Evolutionary conservation across 2,797 vertebrate species (phyloP), one percentile per base, ranked within the genome.

Genomic region (Dromococcyx pavoninus): DNA sequence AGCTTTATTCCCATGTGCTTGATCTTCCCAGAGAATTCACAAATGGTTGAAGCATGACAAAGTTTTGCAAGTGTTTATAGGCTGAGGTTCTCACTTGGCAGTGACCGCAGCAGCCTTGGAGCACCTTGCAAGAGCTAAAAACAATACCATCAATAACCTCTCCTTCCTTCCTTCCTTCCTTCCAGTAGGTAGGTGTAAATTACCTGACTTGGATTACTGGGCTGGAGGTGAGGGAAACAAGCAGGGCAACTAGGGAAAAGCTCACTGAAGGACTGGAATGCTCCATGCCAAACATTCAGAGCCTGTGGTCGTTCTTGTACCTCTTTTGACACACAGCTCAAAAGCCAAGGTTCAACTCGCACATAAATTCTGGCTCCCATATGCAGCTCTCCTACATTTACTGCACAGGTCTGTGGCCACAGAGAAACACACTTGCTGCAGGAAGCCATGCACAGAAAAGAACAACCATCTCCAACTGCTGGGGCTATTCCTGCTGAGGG

Each of bases 41-140:
- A 88, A 83, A 74, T 22, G 56, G 72, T 94, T 92, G 81, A 93
- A 85, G 75, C 82, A 91, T 70, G 66, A 93, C 17, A 70, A 66
- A 81, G 73, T 58, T 64, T 22, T 51, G 62, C 85, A 95, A 95
- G 89, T 95, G 87, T 86, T 95, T 60, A 82, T 88, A 72, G 62
- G 56, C 46, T 94, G 91, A 24, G 35, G 35, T 39, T 95, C 70
- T 92, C 57, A 69, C 66, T 89, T 93, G 75, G 91, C 78, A 96
- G 84, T 17, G 56, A 33, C 60, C 5, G 0, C 37, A 0, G 0
- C 48, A 56, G 87, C 67, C 78, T 89, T 4, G 0, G 4, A 95
- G 65, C 69, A 86, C 69, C 87, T 83, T 80, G 46, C 71, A 83
- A 88, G 72, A 95, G 69, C 72, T 93, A 92, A 89, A 95, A 91